Base-by-base conservation (phyloP, 1,140 invertebrate species). In the Bilobella aurantiaca region DNA sequence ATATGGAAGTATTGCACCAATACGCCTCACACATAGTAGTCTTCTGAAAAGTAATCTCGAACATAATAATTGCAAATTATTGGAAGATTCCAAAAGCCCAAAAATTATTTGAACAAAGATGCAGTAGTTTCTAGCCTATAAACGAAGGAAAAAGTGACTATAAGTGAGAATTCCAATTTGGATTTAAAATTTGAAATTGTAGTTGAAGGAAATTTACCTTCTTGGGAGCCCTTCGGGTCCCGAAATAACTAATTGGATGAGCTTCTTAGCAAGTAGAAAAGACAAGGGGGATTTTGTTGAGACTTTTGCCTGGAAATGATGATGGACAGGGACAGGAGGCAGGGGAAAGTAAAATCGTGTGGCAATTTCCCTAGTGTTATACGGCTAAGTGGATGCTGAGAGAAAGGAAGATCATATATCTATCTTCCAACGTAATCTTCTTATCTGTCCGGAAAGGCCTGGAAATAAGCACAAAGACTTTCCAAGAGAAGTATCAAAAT, bases 281-380 rank as follows among this genome's bases (percentile, higher is more conserved):
- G 12, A 53, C 49, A 53, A 53, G 49, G 5, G 5, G 49, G 49
- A 53, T 53, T 53, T 53, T n/a, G n/a, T n/a, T n/a, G n/a, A n/a
- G 25, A 53, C 49, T 53, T 23, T 53, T 23, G 14, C 49, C 23
- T 5, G 23, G 14, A 65, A 65, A 65, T 65, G 64, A 65, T 65
- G 64, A 65, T 65, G 64, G 64, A 65, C 64, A 65, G 58, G 46
- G 58, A 61, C 56, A 65, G 57, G 32, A 46, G 30, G 42, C 23
- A 5, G 49, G 49, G 23, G 29, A 58, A 58, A 58, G 57, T 28
- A 58, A 58, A 58, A 28, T 58, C 49, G 23, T 23, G 57, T 29
- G 8, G 23, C 29, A 56, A 21, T 14, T 21, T 16, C 23, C 23
- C 49, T 21, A 5, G 49, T 29, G 14, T 25, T 8, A 21, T 34